Conservation (phyloP, 64 coral and sea anemone species). For the Actinia tenebrosa region DNA sequence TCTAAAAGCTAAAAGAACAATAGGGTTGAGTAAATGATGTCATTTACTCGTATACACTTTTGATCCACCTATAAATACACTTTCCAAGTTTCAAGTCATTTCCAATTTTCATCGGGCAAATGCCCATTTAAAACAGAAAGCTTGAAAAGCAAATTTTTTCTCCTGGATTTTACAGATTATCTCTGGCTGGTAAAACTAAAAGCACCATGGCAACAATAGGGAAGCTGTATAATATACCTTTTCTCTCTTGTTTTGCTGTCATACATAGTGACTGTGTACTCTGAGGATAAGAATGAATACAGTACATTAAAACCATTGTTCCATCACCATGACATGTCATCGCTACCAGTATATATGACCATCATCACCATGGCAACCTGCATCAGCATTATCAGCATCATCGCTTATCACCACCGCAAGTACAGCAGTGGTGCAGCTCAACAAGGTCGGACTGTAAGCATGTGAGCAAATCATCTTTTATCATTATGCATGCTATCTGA, state of each 20-base stretch:
- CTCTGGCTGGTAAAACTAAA: too few relatives aligned
- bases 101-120: too few relatives aligned
- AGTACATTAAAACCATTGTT: background rate
- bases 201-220: background rate
- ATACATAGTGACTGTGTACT: slow-evolving; percentile 97
- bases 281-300: slow-evolving; percentile 48
- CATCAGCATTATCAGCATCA: background rate
- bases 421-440: too few relatives aligned
- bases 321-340: background rate
- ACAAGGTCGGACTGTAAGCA: too few relatives aligned
- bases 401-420: background rate
- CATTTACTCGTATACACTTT: too few relatives aligned
- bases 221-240: slow-evolving; percentile 21
- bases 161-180: background rate
- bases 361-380: background rate
- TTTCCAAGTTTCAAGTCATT: too few relatives aligned
- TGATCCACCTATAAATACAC: too few relatives aligned
- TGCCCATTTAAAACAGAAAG: too few relatives aligned
- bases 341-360: background rate
- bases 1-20: too few relatives aligned
- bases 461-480: too few relatives aligned
- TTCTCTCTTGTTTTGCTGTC: slow-evolving; percentile 95
- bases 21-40: too few relatives aligned
- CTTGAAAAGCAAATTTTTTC: background rate
- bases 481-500: too few relatives aligned